Evolutionary conservation across 37 sponge, comb jelly and placozoan species (phyloP), one percentile per base, ranked within the genome.

Genomic region (Halisarca cf. caerulea): DNA sequence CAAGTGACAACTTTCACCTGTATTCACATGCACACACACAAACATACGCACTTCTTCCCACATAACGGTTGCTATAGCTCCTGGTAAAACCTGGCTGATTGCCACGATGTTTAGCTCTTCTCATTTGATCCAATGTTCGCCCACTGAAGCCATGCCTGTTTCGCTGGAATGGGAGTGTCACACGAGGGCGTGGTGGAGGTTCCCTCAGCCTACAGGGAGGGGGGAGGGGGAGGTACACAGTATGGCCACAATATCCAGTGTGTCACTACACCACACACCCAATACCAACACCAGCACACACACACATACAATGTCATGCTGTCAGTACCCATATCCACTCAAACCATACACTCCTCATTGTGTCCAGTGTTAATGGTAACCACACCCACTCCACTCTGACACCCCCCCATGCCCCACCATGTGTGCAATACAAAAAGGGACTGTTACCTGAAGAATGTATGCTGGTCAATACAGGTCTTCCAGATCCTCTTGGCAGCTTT

Each of bases 391-490:
- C n/a, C n/a, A n/a, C n/a, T n/a, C n/a, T n/a, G n/a, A n/a, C n/a
- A n/a, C n/a, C n/a, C n/a, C n/a, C n/a, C n/a, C n/a, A n/a, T n/a
- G n/a, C n/a, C n/a, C n/a, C n/a, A n/a, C n/a, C n/a, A n/a, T n/a
- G n/a, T n/a, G n/a, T n/a, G n/a, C n/a, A n/a, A n/a, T n/a, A n/a
- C n/a, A n/a, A n/a, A n/a, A n/a, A n/a, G n/a, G n/a, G n/a, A n/a
- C n/a, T n/a, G n/a, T n/a, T n/a, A 91, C 91, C 87, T 81, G 89
- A 94, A 94, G 87, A 94, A 94, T 57, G 89, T 84, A 47, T 94
- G 95, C 36, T 94, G 95, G 58, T 94, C 95, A n/a, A 91, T 91
- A 5, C 89, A 89, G n/a, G 82, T 68, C 87, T 85, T 88, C 95
- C 95, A 94, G 21, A 94, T 51, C 71, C 86, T 86, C 88, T 94